Evolutionary conservation across 1,140 invertebrate genomes (phyloP).

Genomic region (Macrobrachium nipponense): DNA sequence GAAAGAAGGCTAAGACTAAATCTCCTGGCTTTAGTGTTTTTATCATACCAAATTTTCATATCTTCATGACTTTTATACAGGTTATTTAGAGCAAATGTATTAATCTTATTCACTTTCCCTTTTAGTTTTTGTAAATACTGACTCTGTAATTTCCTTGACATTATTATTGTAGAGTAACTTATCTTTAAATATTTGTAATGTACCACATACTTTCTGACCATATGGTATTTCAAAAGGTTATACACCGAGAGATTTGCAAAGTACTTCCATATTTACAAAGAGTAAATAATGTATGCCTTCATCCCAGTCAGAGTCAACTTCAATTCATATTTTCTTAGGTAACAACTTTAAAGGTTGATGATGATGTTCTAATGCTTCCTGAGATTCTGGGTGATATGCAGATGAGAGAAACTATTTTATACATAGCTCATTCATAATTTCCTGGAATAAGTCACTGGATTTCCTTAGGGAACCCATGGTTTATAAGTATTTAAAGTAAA

Average conservation of each 20-base stretch:
- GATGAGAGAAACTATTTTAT: background rate
- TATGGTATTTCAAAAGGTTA: background rate
- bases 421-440: background rate
- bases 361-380: background rate
- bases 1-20: constrained; percentile 1
- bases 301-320: background rate
- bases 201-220: background rate
- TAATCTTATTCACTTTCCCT: background rate
- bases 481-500: background rate
- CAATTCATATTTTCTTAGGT: background rate
- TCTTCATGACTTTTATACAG: constrained; percentile 26
- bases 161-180: background rate
- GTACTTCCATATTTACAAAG: background rate
- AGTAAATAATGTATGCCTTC: background rate
- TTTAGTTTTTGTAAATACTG: background rate
- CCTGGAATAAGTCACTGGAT: background rate
- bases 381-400: background rate
- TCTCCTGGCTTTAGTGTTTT: background rate
- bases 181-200: background rate
- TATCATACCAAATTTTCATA: constrained; percentile 14
- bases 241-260: background rate
- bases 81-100: background rate
- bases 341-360: background rate
- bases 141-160: background rate
- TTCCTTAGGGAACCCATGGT: background rate